phyloP scores from a whole-genome alignment of 1,140 invertebrate species.

The Meloidogyne floridensis region DNA sequence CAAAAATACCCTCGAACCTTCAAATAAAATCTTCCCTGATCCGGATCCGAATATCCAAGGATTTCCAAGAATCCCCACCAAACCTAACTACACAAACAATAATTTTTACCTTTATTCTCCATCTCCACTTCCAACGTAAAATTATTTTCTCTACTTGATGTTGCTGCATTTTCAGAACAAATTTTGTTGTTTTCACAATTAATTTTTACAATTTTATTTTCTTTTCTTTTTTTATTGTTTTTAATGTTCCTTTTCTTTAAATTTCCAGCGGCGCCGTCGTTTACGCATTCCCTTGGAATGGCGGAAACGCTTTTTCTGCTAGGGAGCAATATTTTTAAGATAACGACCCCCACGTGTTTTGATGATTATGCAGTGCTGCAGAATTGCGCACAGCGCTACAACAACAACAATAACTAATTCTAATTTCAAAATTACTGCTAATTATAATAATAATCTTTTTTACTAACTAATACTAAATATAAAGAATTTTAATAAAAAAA shows the following conservation, averaged over 20 bases:
- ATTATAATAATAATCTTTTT: background rate
- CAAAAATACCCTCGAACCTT: no score
- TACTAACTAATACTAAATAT: background rate
- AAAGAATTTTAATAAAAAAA: background rate
- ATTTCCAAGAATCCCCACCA: no score
- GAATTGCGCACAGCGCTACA: background rate
- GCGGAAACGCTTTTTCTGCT: background rate
- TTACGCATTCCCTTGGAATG: conserved; percentile 4
- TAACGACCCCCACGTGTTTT: background rate
- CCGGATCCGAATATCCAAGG: no score
- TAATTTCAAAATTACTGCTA: background rate
- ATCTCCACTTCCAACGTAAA: background rate
- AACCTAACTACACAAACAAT: background rate
- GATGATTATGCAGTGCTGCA: background rate
- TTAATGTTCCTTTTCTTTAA: background rate
- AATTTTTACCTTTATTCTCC: background rate
- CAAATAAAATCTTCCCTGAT: no score
- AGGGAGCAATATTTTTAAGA: conserved; percentile 7
- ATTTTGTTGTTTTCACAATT: background rate
- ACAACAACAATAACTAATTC: background rate
- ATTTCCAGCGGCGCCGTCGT: conserved; percentile 1
- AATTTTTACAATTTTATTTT: conserved; percentile 1
- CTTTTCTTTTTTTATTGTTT: no score
- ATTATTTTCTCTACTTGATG: conserved; percentile 1
- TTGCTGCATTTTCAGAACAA: background rate